A percentile compares a stretch with the other conserved stretches of the same genome.
These are phyloP conservation scores for Pseudococcus viburni DNA, from an alignment of 2,888 invertebrate genomes.

Conservation along the genomic window DNA sequence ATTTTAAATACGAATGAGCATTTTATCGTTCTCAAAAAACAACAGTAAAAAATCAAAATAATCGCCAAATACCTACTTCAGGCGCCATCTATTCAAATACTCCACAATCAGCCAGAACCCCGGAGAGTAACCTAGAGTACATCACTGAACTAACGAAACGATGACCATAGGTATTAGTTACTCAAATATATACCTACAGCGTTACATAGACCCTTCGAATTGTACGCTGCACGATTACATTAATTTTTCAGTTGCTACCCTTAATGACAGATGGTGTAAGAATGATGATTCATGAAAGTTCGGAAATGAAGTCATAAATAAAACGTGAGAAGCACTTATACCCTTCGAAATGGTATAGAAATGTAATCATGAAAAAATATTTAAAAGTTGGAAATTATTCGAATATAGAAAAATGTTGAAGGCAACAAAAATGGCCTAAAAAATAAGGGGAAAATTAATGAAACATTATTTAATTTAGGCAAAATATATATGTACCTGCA, in stretches of 20 bases:
- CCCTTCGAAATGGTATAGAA: too few species aligned
- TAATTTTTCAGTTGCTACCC: background rate
- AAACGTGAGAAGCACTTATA: too few species aligned
- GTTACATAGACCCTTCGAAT: background rate
- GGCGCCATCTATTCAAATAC: background rate
- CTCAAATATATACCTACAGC: background rate
- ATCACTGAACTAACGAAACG: background rate
- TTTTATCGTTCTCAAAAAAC: too few species aligned
- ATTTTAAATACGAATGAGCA: too few species aligned
- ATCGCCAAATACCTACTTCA: background rate
- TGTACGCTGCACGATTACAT: background rate
- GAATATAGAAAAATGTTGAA: too few species aligned
- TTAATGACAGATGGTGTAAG: constrained; percentile 15
- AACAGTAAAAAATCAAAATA: background rate
- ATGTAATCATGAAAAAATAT: too few species aligned
- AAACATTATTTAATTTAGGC: too few species aligned
- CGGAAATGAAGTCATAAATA: background rate
- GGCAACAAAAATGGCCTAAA: too few species aligned
- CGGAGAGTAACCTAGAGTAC: background rate
- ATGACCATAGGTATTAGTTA: background rate
- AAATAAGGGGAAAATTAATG: too few species aligned
- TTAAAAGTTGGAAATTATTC: too few species aligned
- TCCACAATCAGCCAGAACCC: background rate
- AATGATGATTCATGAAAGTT: background rate
- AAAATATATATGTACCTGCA: too few species aligned